These are phyloP conservation scores for Aleiodes alternator DNA, from an alignment of 2,888 invertebrate genomes.

Conservation along the genomic window DNA sequence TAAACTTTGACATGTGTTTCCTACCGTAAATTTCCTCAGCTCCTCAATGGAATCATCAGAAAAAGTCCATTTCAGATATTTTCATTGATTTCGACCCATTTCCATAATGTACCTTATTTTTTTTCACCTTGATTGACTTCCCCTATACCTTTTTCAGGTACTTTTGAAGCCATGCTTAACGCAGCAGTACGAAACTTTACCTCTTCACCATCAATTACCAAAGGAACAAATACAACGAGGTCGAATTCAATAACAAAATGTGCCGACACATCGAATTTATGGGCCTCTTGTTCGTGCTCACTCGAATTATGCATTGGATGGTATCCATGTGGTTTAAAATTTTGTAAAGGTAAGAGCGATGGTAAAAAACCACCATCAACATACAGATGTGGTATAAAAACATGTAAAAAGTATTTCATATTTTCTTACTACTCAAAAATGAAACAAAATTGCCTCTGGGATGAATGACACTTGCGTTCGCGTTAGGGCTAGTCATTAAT, in stretches of 20 bases:
- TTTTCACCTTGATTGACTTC: too few species aligned
- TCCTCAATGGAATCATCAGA: too few species aligned
- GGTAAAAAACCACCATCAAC: slow-evolving; percentile 81
- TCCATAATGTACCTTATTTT: too few species aligned
- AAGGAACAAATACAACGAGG: slow-evolving; percentile 65
- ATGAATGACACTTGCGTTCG: slow-evolving; percentile 80
- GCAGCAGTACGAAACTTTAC: slow-evolving; percentile 86
- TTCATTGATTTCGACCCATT: too few species aligned
- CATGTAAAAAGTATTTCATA: slow-evolving; percentile 92
- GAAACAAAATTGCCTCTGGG: slow-evolving; percentile 89
- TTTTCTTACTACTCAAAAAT: slow-evolving; percentile 91
- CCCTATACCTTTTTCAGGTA: slow-evolving; percentile 75
- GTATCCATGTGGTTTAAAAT: slow-evolving; percentile 97
- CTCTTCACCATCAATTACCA: slow-evolving; percentile 74
- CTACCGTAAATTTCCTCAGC: too few species aligned
- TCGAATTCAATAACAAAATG: slow-evolving; percentile 75
- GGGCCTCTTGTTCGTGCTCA: slow-evolving; percentile 89
- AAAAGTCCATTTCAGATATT: too few species aligned
- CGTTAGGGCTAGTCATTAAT: slow-evolving; percentile 42
- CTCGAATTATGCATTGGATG: slow-evolving; percentile 94
- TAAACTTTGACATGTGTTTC: too few species aligned
- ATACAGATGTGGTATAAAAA: slow-evolving; percentile 96
- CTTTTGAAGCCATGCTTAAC: slow-evolving; percentile 84
- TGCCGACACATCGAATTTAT: slow-evolving; percentile 81
- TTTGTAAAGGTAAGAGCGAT: slow-evolving; percentile 89